phyloP scores from a whole-genome alignment of 2,797 vertebrate genomes.

The Melanotaenia boesemani region DNA sequence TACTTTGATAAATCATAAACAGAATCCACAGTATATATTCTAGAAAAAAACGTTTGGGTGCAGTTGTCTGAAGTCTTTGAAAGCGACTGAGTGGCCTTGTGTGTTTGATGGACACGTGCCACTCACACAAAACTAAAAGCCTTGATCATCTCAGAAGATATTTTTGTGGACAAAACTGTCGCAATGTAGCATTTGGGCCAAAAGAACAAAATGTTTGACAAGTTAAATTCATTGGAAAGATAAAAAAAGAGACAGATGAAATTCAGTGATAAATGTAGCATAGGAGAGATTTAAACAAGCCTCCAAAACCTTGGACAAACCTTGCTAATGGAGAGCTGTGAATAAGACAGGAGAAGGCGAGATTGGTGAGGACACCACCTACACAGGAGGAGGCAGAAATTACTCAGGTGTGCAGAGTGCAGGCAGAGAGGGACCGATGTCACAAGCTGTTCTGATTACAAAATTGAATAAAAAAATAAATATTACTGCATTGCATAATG shows the following conservation, averaged over 20 bases:
- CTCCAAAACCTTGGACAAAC: not conserved
- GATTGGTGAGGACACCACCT: not conserved
- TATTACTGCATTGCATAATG: not conserved
- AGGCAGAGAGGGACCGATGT: too few relatives aligned
- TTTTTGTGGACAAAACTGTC: not conserved
- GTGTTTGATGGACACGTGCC: conserved; percentile 7
- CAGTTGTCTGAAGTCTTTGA: not conserved
- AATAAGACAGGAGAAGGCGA: not conserved
- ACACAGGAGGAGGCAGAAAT: not conserved
- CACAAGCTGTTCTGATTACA: too few relatives aligned
- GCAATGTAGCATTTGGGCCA: not conserved
- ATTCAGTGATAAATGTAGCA: not conserved
- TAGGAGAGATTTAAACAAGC: not conserved
- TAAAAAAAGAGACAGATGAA: not conserved
- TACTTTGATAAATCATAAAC: conserved; percentile 12
- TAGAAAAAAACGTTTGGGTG: not conserved
- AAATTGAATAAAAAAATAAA: not conserved
- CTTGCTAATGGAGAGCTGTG: not conserved
- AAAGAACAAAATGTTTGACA: not conserved
- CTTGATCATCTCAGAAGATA: not conserved
- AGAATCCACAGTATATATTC: not conserved
- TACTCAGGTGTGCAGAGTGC: not conserved
- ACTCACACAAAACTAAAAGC: not conserved
- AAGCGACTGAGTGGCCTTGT: conserved; percentile 5
- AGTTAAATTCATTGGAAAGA: not conserved